These are phyloP conservation scores for Trogon surrucura DNA, from an alignment of 2,113 vertebrate genomes.

Conservation along the genomic window DNA sequence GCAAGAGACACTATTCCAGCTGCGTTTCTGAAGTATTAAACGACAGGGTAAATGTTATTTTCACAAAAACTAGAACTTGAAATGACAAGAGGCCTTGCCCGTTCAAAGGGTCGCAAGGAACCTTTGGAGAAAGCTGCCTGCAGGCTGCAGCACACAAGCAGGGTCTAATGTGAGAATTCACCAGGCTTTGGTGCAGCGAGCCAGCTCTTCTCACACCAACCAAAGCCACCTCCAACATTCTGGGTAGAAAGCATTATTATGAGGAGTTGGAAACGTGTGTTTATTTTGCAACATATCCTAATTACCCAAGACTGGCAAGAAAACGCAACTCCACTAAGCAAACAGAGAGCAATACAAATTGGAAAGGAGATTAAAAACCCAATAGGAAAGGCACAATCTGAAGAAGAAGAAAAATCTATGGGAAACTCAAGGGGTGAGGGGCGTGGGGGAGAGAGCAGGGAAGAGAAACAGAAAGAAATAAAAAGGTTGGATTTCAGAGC, in stretches of 20 bases:
- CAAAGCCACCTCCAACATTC: background rate
- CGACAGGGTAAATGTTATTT: fast-evolving
- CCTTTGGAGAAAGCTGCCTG: background rate
- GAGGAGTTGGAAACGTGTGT: background rate
- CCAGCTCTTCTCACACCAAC: background rate
- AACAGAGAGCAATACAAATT: constrained; percentile 12
- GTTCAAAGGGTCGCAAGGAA: background rate
- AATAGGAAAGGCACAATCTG: constrained; percentile 5
- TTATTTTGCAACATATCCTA: constrained; percentile 42
- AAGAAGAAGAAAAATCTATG: background rate
- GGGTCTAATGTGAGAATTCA: fast-evolving
- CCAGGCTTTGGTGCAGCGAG: background rate
- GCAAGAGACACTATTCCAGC: background rate
- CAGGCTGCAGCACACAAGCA: background rate
- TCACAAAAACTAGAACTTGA: background rate
- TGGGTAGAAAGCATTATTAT: background rate
- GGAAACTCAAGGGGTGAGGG: background rate
- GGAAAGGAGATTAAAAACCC: constrained; percentile 28
- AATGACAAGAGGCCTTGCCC: background rate
- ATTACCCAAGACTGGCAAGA: constrained; percentile 25
- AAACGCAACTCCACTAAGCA: background rate
- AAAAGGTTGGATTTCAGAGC: background rate
- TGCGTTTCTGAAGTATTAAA: background rate
- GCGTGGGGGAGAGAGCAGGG: background rate
- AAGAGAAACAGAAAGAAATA: background rate